Percentiles rank a stretch among this genome's conserved stretches.
These are phyloP conservation scores for Lagodon rhomboides DNA, from an alignment of 2,797 vertebrate species.

Conservation along the genomic window DNA sequence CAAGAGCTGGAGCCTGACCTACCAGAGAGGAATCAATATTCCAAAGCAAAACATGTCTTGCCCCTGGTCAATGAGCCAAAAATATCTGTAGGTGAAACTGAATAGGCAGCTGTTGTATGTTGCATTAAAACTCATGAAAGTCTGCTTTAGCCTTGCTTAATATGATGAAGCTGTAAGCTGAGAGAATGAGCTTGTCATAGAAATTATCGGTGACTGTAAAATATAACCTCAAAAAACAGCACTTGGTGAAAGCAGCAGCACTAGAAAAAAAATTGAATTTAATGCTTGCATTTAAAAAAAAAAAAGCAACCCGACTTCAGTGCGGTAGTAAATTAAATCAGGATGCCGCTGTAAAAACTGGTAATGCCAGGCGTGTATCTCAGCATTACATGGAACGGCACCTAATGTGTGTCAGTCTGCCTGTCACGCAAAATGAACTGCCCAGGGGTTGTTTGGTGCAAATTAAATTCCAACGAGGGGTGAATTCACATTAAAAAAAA, in stretches of 20 bases:
- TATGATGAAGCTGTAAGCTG: constrained; percentile 8
- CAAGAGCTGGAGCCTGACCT: constrained; percentile 39
- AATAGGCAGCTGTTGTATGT: constrained; percentile 43
- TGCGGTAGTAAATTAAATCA: constrained; percentile 41
- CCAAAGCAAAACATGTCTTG: constrained; percentile 51
- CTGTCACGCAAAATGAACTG: constrained; percentile 69
- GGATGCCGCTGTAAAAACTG: constrained; percentile 10
- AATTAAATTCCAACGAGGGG: constrained; percentile 76
- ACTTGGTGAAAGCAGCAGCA: constrained; percentile 2
- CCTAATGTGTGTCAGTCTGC: constrained; percentile 72
- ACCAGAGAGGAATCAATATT: constrained; percentile 71
- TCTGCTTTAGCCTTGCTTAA: constrained; percentile 19
- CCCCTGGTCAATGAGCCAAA: constrained; percentile 56
- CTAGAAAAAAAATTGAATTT: constrained; percentile 41
- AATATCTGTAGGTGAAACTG: constrained; percentile 61
- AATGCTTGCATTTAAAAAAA: constrained; percentile 35
- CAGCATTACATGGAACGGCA: constrained; percentile 38
- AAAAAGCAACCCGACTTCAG: constrained; percentile 26
- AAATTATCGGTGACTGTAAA: constrained; percentile 23
- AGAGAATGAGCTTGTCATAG: constrained; percentile 27
- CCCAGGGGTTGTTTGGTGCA: constrained; percentile 72
- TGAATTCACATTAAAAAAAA: constrained; percentile 54
- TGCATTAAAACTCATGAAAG: constrained; percentile 35
- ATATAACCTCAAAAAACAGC: constrained; percentile 25
- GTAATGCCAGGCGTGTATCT: constrained; percentile 23